Percentiles rank a stretch among this genome's conserved stretches.
These are phyloP conservation scores for Yponomeuta evonymella DNA, from an alignment of 2,888 invertebrate species.

Conservation along the genomic window DNA sequence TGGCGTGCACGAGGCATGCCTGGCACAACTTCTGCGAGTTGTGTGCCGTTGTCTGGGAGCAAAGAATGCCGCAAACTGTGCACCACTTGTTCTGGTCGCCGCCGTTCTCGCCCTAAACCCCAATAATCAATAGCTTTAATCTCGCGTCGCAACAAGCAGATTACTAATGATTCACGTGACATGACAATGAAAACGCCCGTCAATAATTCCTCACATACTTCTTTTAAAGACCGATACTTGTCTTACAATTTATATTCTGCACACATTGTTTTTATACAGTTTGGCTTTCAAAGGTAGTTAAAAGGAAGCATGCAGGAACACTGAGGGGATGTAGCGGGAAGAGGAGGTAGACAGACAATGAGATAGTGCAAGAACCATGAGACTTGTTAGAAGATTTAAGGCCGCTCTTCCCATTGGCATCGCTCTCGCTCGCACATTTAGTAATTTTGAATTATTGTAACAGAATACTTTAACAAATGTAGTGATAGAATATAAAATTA, in stretches of 20 bases:
- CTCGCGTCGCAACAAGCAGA: conserved; percentile 33
- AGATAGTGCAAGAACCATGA: conserved; percentile 11
- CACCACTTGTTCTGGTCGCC: conserved; percentile 66
- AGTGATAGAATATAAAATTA: too few species aligned
- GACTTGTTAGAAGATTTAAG: background rate
- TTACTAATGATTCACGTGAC: background rate
- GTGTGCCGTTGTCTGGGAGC: conserved; percentile 69
- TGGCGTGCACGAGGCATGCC: conserved; percentile 77
- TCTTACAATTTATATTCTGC: conserved; percentile 68
- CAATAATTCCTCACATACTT: conserved; percentile 64
- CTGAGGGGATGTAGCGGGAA: conserved; percentile 29
- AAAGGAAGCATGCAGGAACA: conserved; percentile 73
- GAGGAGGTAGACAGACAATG: conserved; percentile 16
- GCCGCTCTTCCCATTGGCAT: too few species aligned
- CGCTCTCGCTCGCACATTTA: too few species aligned
- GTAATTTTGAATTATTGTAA: too few species aligned
- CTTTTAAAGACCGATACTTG: conserved; percentile 67
- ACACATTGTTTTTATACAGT: conserved; percentile 60
- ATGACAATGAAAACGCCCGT: conserved; percentile 27
- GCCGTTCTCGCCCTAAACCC: conserved; percentile 71
- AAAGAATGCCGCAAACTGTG: conserved; percentile 72
- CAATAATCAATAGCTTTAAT: conserved; percentile 65
- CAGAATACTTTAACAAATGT: too few species aligned
- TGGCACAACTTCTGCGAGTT: conserved; percentile 74
- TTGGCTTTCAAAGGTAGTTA: conserved; percentile 58